Evolutionary conservation across 2,888 invertebrate genomes (phyloP), one percentile per base, ranked within the genome.

Genomic region (Drosophila yooni): DNA sequence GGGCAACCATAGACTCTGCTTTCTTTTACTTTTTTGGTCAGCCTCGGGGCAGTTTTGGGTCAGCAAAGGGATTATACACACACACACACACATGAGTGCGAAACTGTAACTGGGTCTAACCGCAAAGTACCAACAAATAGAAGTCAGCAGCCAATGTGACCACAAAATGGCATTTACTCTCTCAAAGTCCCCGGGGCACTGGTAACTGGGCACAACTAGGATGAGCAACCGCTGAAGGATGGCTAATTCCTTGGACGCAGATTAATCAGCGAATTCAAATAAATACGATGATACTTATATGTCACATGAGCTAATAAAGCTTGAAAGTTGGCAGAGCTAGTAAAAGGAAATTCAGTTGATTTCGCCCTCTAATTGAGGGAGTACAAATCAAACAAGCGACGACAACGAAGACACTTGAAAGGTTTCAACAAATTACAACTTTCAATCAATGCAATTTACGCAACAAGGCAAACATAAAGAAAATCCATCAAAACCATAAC

Each of bases 401-500:
- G 27, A 8, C 25, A 5, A 21, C 10, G 54, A 46, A 27, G n/a
- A 70, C 70, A 66, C 63, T 87, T 57, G 54, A 79, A 74, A 59
- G 88, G 75, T 74, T 81, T 81, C 76, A 62, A 71, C 74, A 85
- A 85, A 83, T 83, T 78, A 80, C 83, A 74, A 74, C 82, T 79
- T 81, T 91, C 83, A 88, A 89, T 85, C 83, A 78, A 65, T 68
- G 74, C 82, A 74, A 83, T 83, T 88, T 79, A 40, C 62, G 69
- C 57, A 68, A 68, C 38, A 64, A 62, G 60, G 43, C 59, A 65
- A 56, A 57, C 63, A 82, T 50, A 66, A 68, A 62, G 72, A 58
- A 70, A 76, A 91, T 89, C 88, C 73, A 89, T 89, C 91, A 91
- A 83, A 85, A 82, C 59, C 89, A 91, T 83, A 90, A 89, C 82